Evolutionary conservation across 1,140 invertebrate species (phyloP).

Genomic region (Drosophila prosaltans): DNA sequence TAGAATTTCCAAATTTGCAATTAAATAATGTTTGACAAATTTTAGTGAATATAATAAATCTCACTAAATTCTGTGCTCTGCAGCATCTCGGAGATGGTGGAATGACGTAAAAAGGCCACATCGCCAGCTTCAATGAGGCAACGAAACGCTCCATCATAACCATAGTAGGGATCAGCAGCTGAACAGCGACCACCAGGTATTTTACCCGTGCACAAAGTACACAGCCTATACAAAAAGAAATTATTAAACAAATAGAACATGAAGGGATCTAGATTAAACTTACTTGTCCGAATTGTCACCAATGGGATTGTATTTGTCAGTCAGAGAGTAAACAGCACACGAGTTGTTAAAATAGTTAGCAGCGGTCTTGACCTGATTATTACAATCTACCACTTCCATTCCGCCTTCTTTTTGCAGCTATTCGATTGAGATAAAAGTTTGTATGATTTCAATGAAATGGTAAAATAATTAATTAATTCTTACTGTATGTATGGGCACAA

Average conservation of each 20-base stretch:
- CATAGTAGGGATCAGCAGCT: conserved; percentile 93
- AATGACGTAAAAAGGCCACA: conserved; percentile 96
- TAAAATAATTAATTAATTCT: conserved; percentile 41
- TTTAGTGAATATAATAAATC: conserved; percentile 36
- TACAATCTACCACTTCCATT: conserved; percentile 94
- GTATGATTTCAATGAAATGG: not conserved
- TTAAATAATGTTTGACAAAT: not conserved
- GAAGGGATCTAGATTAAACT: not conserved
- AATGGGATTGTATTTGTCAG: conserved; percentile 97
- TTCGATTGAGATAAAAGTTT: conserved; percentile 11
- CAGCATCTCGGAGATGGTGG: conserved; percentile 90
- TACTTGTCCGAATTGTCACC: conserved; percentile 90
- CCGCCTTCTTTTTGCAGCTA: conserved; percentile 92
- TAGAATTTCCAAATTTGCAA: conserved; percentile 29
- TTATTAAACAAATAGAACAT: not conserved
- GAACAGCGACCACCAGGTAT: conserved; percentile 92
- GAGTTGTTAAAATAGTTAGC: conserved; percentile 95
- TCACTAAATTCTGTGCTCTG: conserved; percentile 85
- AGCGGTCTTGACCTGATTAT: conserved; percentile 97
- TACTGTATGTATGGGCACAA: conserved; percentile 93
- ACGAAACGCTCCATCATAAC: conserved; percentile 94
- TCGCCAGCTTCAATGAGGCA: conserved; percentile 95
- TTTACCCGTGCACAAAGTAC: conserved; percentile 92
- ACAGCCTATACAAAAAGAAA: conserved; percentile 84
- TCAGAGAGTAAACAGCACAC: conserved; percentile 96